phyloP scores from a whole-genome alignment of 1,140 invertebrate genomes.

The Amyelois transitella region DNA sequence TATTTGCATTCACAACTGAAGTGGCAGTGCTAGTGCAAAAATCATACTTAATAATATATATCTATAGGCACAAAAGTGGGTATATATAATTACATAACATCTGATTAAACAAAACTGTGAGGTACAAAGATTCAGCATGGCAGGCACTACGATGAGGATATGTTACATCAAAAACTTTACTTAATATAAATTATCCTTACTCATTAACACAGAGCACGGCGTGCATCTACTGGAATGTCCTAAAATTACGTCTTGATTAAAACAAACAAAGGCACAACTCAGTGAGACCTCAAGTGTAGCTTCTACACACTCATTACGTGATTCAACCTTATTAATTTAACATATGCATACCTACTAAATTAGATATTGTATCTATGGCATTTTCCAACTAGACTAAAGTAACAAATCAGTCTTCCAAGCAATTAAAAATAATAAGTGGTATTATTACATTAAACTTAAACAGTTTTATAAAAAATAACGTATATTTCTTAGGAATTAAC shows the following conservation, averaged over 20 bases:
- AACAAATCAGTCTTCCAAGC: conserved; percentile 71
- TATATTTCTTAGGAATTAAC: conserved; percentile 37
- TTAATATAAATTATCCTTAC: not conserved
- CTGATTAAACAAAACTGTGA: conserved; percentile 59
- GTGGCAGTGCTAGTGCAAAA: conserved; percentile 52
- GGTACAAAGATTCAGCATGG: conserved; percentile 28
- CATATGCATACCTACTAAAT: conserved; percentile 43
- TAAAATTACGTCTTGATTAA: conserved; percentile 52
- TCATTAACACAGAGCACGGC: conserved; percentile 42
- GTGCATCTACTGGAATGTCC: conserved; percentile 69
- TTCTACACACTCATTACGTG: conserved; percentile 50
- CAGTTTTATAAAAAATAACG: conserved; percentile 43
- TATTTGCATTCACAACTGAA: conserved; percentile 52
- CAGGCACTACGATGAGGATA: conserved; percentile 6
- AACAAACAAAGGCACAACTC: conserved; percentile 69
- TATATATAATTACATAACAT: conserved; percentile 64
- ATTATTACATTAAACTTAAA: conserved; percentile 49
- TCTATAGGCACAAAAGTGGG: conserved; percentile 66
- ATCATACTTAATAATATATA: conserved; percentile 49
- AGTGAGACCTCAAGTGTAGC: conserved; percentile 56
- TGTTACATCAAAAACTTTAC: not conserved
- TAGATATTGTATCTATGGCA: conserved; percentile 64
- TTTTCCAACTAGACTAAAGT: conserved; percentile 73
- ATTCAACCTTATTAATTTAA: conserved; percentile 44
- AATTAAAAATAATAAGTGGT: conserved; percentile 65